Percentiles rank a stretch among this genome's conserved stretches.
Conservation (phyloP, 2,888 invertebrate species). For the Apamea anceps region DNA sequence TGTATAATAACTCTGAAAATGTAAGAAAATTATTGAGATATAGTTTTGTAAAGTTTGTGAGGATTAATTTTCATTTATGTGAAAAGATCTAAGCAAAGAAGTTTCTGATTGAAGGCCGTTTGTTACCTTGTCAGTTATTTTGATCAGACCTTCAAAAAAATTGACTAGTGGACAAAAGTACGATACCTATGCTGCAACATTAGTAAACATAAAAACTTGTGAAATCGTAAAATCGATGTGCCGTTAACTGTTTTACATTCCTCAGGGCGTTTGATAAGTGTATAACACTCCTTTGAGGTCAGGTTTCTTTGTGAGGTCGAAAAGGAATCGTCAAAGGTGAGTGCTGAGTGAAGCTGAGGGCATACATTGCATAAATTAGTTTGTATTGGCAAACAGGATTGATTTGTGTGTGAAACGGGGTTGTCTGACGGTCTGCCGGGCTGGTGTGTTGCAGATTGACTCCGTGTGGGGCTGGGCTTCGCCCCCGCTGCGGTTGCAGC, state of each 20-base stretch:
- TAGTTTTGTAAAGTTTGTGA: not conserved
- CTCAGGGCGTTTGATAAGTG: constrained; percentile 76
- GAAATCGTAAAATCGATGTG: constrained; percentile 84
- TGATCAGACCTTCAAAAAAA: constrained; percentile 78
- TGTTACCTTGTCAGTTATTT: constrained; percentile 60
- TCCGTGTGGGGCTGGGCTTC: constrained; percentile 98
- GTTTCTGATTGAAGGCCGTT: constrained; percentile 29
- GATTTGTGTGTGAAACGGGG: constrained; percentile 69
- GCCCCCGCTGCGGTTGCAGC: constrained; percentile 95
- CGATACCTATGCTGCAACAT: constrained; percentile 79
- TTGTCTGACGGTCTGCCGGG: constrained; percentile 67
- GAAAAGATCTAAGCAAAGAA: constrained; percentile 16
- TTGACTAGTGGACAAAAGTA: constrained; percentile 81
- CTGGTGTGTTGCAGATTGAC: constrained; percentile 94
- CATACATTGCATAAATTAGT: constrained; percentile 83
- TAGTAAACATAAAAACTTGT: constrained; percentile 87
- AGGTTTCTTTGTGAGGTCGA: constrained; percentile 76
- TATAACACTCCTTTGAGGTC: constrained; percentile 78
- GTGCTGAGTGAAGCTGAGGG: constrained; percentile 76
- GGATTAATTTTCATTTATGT: not conserved
- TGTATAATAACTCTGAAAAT: not conserved
- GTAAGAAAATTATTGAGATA: not conserved
- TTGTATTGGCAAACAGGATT: constrained; percentile 75
- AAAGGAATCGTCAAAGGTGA: constrained; percentile 87
- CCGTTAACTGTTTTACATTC: constrained; percentile 77